A percentile compares a stretch with the other conserved stretches of the same genome.
Evolutionary conservation across 2,797 vertebrate genomes (phyloP).

Genomic region (Carapus acus): DNA sequence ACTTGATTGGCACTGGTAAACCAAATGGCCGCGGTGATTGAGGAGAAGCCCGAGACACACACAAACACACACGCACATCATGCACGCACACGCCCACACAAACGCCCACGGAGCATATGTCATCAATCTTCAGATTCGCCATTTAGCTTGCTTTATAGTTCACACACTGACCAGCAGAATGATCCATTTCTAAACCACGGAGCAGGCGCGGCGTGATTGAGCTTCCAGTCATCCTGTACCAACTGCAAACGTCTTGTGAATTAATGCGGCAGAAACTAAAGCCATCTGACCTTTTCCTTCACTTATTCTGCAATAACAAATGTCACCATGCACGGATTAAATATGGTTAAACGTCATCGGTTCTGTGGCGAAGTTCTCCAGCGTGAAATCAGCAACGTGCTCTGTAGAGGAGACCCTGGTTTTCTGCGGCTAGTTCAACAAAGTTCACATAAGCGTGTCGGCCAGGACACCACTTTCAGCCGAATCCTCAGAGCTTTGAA

Average conservation of each 20-base stretch:
- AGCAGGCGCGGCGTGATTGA: not conserved
- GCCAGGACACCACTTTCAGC: no score
- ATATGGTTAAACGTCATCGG: not conserved
- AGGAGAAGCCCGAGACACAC: constrained; percentile 12
- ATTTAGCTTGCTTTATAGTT: no score
- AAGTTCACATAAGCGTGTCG: no score
- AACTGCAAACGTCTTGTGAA: not conserved
- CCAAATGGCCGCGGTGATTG: constrained; percentile 5
- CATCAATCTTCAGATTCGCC: no score
- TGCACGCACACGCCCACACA: no score
- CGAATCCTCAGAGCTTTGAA: no score
- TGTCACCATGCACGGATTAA: constrained; percentile 4
- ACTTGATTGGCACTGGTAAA: constrained; percentile 40
- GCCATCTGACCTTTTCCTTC: constrained; percentile 17
- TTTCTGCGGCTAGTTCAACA: not conserved
- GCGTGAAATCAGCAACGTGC: not conserved
- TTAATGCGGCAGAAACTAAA: constrained; percentile 3
- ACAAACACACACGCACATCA: no score
- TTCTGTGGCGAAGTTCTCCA: constrained; percentile 1
- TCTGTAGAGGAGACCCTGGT: not conserved
- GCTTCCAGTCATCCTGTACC: not conserved
- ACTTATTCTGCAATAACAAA: not conserved
- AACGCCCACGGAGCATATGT: not conserved
- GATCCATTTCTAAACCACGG: not conserved
- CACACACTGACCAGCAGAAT: not conserved